These are phyloP conservation scores for Phragmatobia fuliginosa DNA, from an alignment of 2,888 invertebrate genomes.

Conservation along the genomic window DNA sequence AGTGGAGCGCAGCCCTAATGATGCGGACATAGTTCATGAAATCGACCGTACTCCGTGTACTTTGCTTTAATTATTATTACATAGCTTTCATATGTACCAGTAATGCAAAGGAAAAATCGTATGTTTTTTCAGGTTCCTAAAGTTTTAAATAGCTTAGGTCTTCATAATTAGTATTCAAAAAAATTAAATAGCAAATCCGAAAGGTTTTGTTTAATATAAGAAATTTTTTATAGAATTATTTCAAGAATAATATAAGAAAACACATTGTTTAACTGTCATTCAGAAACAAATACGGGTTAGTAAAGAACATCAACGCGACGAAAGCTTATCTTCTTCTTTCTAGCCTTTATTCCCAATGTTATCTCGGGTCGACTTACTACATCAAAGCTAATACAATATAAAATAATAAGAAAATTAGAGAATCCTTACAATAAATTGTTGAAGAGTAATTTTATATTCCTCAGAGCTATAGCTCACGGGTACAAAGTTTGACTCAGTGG, in stretches of 20 bases:
- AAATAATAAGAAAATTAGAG: background rate
- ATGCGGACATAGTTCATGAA: slow-evolving; percentile 75
- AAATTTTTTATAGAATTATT: background rate
- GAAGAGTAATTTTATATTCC: slow-evolving; percentile 47
- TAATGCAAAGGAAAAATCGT: slow-evolving; percentile 22
- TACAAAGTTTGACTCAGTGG: slow-evolving; percentile 31
- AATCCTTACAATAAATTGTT: background rate
- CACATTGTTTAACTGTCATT: background rate
- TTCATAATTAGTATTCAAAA: background rate
- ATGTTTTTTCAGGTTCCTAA: background rate
- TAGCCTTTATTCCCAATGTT: no score
- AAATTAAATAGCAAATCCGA: background rate
- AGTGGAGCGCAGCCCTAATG: slow-evolving; percentile 74
- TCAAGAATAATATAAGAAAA: background rate
- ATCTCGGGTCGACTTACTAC: no score
- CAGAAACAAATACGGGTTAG: background rate
- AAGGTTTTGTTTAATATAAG: background rate
- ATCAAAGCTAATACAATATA: background rate
- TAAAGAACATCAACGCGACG: background rate
- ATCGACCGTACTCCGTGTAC: slow-evolving; percentile 60
- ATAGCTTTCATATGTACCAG: slow-evolving; percentile 49
- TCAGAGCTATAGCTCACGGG: slow-evolving; percentile 36
- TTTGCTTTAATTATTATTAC: slow-evolving; percentile 59
- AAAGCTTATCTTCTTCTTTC: no score
- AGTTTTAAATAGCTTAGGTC: background rate